These are phyloP conservation scores for Phataginus tetradactyla DNA, from an alignment of 2,797 vertebrate genomes.

Conservation along the genomic window DNA sequence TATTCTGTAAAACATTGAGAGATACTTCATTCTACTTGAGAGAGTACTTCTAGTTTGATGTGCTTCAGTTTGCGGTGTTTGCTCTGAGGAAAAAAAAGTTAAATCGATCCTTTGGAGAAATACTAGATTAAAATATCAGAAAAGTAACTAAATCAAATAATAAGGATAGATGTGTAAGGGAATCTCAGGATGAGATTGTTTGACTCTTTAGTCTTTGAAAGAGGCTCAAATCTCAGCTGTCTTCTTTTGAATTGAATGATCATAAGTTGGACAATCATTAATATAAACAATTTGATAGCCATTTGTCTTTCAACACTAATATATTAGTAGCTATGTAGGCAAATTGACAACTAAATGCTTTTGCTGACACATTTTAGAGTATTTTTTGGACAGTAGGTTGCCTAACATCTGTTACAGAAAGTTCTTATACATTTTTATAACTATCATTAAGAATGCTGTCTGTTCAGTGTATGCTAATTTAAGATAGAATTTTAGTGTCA, in stretches of 20 bases:
- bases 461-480: constrained; percentile 27
- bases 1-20: constrained; percentile 20
- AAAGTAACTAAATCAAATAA: constrained; percentile 41
- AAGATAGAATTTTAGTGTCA: constrained; percentile 48
- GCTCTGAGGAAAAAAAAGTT: background rate
- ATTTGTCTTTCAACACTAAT: background rate
- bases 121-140: constrained; percentile 33
- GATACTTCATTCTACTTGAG: background rate
- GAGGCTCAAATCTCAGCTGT: background rate
- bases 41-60: constrained; percentile 23
- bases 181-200: background rate
- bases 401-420: background rate
- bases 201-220: background rate
- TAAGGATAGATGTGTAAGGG: background rate
- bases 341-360: constrained; percentile 16
- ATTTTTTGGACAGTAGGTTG: constrained; percentile 30
- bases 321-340: background rate
- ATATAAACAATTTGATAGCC: background rate
- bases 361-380: constrained; percentile 39
- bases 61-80: constrained; percentile 4
- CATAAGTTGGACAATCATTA: background rate
- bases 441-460: background rate
- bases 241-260: background rate
- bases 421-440: constrained; percentile 34
- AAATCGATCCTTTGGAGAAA: constrained; percentile 34